These are phyloP conservation scores for Drosophila kanekoi DNA, from an alignment of 2,888 invertebrate genomes.

Conservation along the genomic window DNA sequence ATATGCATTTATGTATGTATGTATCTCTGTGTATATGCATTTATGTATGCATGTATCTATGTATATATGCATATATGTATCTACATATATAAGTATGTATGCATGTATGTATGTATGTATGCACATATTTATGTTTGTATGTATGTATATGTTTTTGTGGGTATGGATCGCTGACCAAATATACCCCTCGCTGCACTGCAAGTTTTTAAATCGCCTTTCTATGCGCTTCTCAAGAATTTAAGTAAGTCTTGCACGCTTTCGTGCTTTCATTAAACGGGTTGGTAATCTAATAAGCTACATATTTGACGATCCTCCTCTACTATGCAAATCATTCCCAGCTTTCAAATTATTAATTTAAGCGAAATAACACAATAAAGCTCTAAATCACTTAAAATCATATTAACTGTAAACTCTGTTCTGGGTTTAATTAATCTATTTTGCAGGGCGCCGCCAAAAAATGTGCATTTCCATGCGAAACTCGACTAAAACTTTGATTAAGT, in stretches of 20 bases:
- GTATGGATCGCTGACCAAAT: too few species aligned
- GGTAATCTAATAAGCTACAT: too few species aligned
- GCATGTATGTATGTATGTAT: not conserved
- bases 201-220: not conserved
- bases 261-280: too few species aligned
- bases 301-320: not conserved
- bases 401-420: conserved; percentile 2
- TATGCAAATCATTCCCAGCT: not conserved
- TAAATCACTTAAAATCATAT: conserved; percentile 3
- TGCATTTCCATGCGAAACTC: conserved; percentile 36
- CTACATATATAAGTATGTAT: not conserved
- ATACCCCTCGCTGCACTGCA: too few species aligned
- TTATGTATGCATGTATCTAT: too few species aligned
- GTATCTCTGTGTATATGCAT: too few species aligned
- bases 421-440: conserved; percentile 42
- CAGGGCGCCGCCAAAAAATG: conserved; percentile 8
- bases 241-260: too few species aligned
- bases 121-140: not conserved
- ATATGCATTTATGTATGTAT: too few species aligned
- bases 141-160: not conserved
- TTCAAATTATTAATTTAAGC: not conserved
- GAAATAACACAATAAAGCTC: not conserved
- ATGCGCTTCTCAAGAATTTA: not conserved
- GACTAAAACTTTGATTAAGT: conserved; percentile 51
- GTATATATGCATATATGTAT: too few species aligned